Percentiles rank a stretch among this genome's conserved stretches.
phyloP scores from a whole-genome alignment of 2,888 invertebrate species.

The Melanargia galathea region DNA sequence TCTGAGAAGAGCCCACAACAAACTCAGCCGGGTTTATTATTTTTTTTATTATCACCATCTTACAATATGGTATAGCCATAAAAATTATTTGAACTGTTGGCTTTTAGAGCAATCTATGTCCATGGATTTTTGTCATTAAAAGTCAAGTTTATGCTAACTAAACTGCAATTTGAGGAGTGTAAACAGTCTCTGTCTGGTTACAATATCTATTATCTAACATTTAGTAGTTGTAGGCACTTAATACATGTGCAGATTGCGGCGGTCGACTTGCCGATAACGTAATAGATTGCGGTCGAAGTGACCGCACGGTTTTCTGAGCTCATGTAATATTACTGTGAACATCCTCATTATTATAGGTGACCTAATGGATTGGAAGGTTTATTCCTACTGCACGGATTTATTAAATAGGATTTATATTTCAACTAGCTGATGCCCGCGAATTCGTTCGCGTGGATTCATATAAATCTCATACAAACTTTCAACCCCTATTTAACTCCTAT shows the following conservation, averaged over 20 bases:
- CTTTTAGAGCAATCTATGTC: no score
- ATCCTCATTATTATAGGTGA: conserved; percentile 4
- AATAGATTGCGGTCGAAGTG: conserved; percentile 21
- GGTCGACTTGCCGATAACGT: conserved; percentile 17
- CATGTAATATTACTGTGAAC: conserved; percentile 14
- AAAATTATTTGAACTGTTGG: no score
- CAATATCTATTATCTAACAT: conserved; percentile 12
- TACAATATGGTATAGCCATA: no score
- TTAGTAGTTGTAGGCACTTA: conserved; percentile 18
- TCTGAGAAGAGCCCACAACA: no score
- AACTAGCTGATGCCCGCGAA: no score
- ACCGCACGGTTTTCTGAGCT: conserved; percentile 26
- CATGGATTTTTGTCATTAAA: no score
- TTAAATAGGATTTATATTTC: background rate
- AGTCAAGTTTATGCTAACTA: background rate
- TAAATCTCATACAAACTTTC: no score
- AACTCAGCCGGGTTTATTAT: no score
- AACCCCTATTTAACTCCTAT: no score
- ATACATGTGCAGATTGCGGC: conserved; percentile 16
- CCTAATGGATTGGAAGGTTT: background rate
- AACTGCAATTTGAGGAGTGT: conserved; percentile 8
- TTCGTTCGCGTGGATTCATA: no score
- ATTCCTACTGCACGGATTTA: background rate
- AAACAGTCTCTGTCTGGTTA: background rate
- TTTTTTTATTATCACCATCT: no score